Evolutionary conservation across 2,888 invertebrate species (phyloP), one percentile per base, ranked within the genome.

Genomic region (Callinectes sapidus): DNA sequence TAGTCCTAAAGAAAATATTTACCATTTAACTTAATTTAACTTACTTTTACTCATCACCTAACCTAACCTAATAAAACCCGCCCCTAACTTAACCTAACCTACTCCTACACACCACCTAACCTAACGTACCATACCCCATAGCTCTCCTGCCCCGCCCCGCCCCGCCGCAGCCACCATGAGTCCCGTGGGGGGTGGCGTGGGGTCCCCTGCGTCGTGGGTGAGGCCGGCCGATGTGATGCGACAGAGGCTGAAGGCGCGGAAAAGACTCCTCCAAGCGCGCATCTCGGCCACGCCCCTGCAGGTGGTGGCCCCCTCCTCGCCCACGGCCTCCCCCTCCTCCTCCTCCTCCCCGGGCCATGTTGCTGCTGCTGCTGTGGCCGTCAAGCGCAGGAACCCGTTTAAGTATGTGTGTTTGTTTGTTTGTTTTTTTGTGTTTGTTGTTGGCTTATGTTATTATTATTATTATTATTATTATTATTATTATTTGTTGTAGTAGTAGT

Each of bases 351-450:
- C n/a, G 10, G 28, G 71, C 71, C 23, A 13, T 95, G 96, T 95
- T 86, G 55, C 32, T 54, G 54, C 6, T 28, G 5, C 89, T 5
- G 28, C n/a, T 32, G 42, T 48, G 18, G 66, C 39, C 39, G 97
- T 97, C 90, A 98, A 98, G 95, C 96, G 98, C 90, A 97, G 97
- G 95, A 98, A 98, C 96, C 98, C 98, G 14, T 98, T 98, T 96
- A 95, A 93, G 95, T 95, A 92, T 87, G 91, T 91, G 42, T 3
- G 32, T 2, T 8, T 85, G 81, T 66, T 71, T 23, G 13, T 87
- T 61, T 87, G 18, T 35, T 87, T n/a, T 35, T 10, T 6, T 91
- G 87, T 91, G 87, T 23, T 28, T 3, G 10, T 87, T 32, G 32
- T 39, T 39, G 39, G 8, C 16, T 48, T 39, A 55, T 28, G 54